phyloP scores from a whole-genome alignment of 2,113 vertebrate genomes.

The Fregata magnificens region DNA sequence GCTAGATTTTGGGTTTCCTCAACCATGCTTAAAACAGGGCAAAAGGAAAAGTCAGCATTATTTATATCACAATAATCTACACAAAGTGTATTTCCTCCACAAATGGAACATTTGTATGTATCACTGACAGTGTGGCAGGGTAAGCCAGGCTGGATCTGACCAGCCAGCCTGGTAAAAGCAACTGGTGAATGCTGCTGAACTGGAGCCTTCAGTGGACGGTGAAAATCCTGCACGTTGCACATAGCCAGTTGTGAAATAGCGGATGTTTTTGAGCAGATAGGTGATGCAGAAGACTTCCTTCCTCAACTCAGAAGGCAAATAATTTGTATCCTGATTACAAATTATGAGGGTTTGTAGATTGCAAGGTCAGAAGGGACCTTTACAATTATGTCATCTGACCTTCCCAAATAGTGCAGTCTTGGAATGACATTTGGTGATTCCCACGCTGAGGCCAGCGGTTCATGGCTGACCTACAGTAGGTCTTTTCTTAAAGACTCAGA shows the following conservation, averaged over 20 bases:
- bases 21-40: neutral
- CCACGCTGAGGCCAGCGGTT: rapidly evolving
- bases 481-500: neutral
- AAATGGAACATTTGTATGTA: rapidly evolving
- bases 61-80: neutral
- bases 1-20: neutral
- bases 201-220: neutral
- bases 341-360: conserved; percentile 41
- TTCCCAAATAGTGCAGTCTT: neutral
- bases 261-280: conserved; percentile 59
- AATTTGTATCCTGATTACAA: conserved; percentile 64
- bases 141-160: neutral
- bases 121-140: neutral
- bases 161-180: neutral
- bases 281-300: conserved; percentile 64
- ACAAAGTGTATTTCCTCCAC: neutral
- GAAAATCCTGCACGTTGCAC: neutral
- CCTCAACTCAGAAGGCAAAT: conserved; percentile 48
- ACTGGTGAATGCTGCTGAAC: neutral
- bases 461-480: neutral
- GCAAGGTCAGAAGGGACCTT: conserved; percentile 3
- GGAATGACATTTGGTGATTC: neutral
- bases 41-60: neutral
- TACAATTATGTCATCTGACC: conserved; percentile 1
- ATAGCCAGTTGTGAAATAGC: neutral